Evolutionary conservation across 1,140 invertebrate genomes (phyloP).

Genomic region (Panulirus ornatus): DNA sequence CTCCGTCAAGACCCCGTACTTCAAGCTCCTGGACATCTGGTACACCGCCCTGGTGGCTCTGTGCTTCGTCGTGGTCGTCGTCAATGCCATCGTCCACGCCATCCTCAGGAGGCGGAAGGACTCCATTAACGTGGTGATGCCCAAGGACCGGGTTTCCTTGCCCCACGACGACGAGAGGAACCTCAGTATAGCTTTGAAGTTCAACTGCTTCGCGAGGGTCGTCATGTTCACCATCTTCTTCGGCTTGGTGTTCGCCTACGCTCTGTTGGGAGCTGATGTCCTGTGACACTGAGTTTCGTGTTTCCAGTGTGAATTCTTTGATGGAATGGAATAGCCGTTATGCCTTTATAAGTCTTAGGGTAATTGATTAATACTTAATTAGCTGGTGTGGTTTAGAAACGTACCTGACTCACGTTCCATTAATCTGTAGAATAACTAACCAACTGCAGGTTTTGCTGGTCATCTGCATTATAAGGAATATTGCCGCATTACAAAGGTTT

Average conservation of each 20-base stretch:
- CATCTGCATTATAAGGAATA: too few species aligned
- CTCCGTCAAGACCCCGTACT: constrained; percentile 59
- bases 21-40: constrained; percentile 62
- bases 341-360: too few species aligned
- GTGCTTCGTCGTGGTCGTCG: constrained; percentile 45
- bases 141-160: too few species aligned
- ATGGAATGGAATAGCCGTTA: too few species aligned
- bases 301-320: too few species aligned
- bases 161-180: background rate
- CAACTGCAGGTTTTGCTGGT: too few species aligned
- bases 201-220: background rate
- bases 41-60: constrained; percentile 50
- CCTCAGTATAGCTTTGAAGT: background rate
- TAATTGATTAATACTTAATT: too few species aligned
- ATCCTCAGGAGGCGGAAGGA: background rate
- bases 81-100: constrained; percentile 28
- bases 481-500: too few species aligned
- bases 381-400: too few species aligned
- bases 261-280: background rate
- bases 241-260: background rate
- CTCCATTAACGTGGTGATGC: background rate
- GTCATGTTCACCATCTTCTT: constrained; percentile 1
- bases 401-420: too few species aligned
- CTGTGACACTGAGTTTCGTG: background rate
- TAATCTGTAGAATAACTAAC: too few species aligned